Conservation (phyloP, 2,113 vertebrate genomes). For the Neodontobutis hainanensis region DNA sequence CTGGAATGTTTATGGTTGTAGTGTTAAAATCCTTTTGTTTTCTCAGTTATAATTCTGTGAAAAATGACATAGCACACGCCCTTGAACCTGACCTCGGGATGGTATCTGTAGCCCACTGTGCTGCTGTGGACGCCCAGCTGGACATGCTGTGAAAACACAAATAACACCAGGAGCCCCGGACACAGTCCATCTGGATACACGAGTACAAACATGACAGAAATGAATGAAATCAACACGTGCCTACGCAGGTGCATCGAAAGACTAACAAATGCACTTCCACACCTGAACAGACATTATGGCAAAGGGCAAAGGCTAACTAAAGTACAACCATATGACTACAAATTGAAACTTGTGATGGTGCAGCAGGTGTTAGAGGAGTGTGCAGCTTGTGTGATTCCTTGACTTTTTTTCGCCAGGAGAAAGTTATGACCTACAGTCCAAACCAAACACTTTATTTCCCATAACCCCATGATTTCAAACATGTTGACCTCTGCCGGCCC, state of each 20-base stretch:
- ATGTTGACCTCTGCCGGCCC: slow-evolving; percentile 23
- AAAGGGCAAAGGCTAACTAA: not conserved
- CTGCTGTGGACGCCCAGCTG: slow-evolving; percentile 18
- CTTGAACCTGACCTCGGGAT: not conserved
- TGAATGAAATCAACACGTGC: slow-evolving; percentile 7
- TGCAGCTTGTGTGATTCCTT: not conserved
- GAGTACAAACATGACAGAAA: slow-evolving; percentile 16
- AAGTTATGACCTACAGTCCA: slow-evolving; percentile 37
- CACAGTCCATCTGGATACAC: slow-evolving; percentile 21
- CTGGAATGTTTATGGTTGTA: not conserved
- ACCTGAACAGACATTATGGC: not conserved
- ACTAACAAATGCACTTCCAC: not conserved
- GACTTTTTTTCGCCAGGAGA: slow-evolving; percentile 62
- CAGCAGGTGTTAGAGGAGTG: not conserved
- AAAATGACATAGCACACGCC: not conserved
- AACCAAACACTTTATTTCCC: slow-evolving; percentile 56
- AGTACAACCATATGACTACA: not conserved
- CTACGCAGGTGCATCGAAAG: slow-evolving; percentile 20
- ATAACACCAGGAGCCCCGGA: slow-evolving; percentile 25
- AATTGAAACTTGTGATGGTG: no score
- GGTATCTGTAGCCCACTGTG: not conserved
- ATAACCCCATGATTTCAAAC: slow-evolving; percentile 40
- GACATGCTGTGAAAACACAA: slow-evolving; percentile 9
- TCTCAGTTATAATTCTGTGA: not conserved
- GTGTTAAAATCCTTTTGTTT: not conserved